Base-by-base conservation (phyloP, 2,113 vertebrate species). In the Sylvicapra grimmia region DNA sequence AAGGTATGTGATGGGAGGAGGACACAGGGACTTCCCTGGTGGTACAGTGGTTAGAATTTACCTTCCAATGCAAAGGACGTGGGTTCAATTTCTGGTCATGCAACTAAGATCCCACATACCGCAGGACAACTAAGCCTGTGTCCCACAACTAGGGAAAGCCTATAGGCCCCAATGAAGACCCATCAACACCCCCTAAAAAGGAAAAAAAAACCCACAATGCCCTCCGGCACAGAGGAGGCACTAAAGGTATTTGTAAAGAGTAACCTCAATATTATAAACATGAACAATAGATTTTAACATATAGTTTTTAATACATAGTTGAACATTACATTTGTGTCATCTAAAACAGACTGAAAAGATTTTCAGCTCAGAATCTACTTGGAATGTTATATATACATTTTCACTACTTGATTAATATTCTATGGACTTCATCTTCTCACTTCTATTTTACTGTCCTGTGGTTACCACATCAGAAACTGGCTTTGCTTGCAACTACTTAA, bases 281-380 rank as follows among this genome's bases (percentile, higher is more conserved):
- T 53, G 12, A 90, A 96, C 88, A 61, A 49, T 19, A 93, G 90
- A 94, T n/a, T 40, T 68, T 88, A 87, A 96, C 21, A 82, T 8
- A 84, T 5, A 89, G 31, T 90, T 86, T 79, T 91, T 89, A 89
- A 90, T 15, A 93, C 6, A 86, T 4, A 83, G 3, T 56, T 86
- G 8, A 79, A 53, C 91, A 31, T 29, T 90, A 21, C 51, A 80
- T 63, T 79, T 79, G 19, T 54, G 68, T 29, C 63, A 92, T 44
- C 23, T 59, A 86, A 75, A 97, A 87, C 3, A 40, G 54, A 90
- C 47, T 94, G 79, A 84, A 87, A 87, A 84, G 25, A 93, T 79
- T 90, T 94, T 83, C 86, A 79, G 54, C 16, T 96, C 77, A 97
- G 53, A 89, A 79, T 51, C 93, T 33, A 94, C 36, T 94, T 80